Percentiles rank a stretch among this genome's conserved stretches.
Evolutionary conservation across 2,797 vertebrate genomes (phyloP).

Genomic region (Poecile montanus): DNA sequence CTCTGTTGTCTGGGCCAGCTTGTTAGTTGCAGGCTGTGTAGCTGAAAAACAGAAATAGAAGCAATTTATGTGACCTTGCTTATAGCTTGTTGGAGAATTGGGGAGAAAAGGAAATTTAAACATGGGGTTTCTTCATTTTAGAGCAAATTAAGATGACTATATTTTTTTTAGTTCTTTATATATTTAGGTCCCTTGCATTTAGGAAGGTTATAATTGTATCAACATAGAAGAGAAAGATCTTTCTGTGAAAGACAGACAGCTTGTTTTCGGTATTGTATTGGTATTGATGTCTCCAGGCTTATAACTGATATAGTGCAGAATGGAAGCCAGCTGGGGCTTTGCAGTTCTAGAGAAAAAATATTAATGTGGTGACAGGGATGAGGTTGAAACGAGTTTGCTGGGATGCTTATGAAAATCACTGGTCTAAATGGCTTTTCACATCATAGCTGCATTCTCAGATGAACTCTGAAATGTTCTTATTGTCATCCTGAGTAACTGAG

Average conservation of each 20-base stretch:
- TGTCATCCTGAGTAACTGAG: not conserved
- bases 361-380: not conserved
- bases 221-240: not conserved
- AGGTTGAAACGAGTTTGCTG: not conserved
- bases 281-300: not conserved
- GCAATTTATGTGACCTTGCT: not conserved
- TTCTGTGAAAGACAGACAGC: not conserved
- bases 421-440: not conserved
- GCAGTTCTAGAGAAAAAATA: not conserved
- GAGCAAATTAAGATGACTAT: not conserved
- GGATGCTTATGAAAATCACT: not conserved
- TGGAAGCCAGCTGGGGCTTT: not conserved
- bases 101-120: not conserved
- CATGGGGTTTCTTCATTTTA: not conserved
- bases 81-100: not conserved
- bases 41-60: not conserved
- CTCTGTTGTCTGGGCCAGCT: not conserved
- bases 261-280: not conserved
- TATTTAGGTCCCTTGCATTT: not conserved
- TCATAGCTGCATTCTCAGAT: not conserved
- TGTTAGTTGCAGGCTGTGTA: not conserved
- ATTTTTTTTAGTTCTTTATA: not conserved
- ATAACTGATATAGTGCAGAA: not conserved
- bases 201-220: not conserved
- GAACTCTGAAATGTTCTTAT: not conserved